Base-by-base conservation (phyloP, 1,140 invertebrate genomes). In the Brachionus koreanus region DNA sequence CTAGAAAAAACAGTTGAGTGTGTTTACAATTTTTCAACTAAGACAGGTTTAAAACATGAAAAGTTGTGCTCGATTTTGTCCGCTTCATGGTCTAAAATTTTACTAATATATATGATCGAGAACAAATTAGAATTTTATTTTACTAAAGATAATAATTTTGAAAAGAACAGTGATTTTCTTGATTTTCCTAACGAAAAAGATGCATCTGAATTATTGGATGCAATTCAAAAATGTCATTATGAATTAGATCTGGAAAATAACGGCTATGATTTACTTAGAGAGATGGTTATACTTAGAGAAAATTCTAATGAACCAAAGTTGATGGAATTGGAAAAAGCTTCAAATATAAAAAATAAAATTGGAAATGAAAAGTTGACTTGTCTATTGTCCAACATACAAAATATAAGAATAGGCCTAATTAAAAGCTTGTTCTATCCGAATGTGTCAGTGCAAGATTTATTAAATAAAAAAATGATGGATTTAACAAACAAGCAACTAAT, bases 41-140 rank as follows among this genome's bases (percentile, higher is more conserved):
- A 79, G 57, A 39, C 49, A 10, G 46, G 49, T 16, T 33, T 79
- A 19, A 65, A 42, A 23, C 19, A 42, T 1, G 76, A 79, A 23
- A 79, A 37, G 19, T 23, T 65, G 9, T 65, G 10, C 13, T 49
- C 9, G 3, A 52, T 77, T 33, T 52, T 77, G 19, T 52, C 2
- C 2, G 2, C 46, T 13, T 52, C 74, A 16, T 77, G 74, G 74
- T 61, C 12, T 10, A 52, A 61, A 23, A 33, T 77, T 35, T 49
- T 77, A 25, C 13, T 77, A 6, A 16, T 61, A n/a, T 77, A 57
- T 10, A 52, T 77, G 74, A 77, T 77, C n/a, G 74, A 77, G 25
- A 77, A 61, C 35, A 77, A 61, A 9, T 25, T 77, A 33, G 74
- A 77, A n/a, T 77, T 77, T 49, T 77, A 61, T 37, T n/a, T 77